phyloP scores from a whole-genome alignment of 1,140 invertebrate genomes.

The Hylyphantes graminicola region DNA sequence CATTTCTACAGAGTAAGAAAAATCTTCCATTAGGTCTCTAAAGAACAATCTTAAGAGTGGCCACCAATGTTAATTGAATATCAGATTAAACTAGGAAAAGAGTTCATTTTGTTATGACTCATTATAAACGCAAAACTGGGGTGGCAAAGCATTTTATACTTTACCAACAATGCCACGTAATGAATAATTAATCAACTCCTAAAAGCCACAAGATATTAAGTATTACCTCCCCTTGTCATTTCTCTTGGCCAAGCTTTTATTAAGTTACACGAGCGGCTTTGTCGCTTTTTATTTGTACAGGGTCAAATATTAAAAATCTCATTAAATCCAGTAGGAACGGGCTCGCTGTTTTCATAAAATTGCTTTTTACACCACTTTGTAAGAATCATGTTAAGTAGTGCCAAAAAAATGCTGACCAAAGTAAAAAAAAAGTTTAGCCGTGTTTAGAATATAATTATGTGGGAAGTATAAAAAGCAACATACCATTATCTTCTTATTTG shows the following conservation, averaged over 20 bases:
- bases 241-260: conserved; percentile 36
- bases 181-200: conserved; percentile 54
- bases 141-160: conserved; percentile 42
- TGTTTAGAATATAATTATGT: no score
- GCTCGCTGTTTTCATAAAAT: background rate
- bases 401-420: no score
- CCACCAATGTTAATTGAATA: conserved; percentile 20
- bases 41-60: no score
- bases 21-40: no score
- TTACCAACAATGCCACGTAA: conserved; percentile 42
- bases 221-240: conserved; percentile 41
- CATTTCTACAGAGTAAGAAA: no score
- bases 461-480: no score
- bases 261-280: conserved; percentile 28
- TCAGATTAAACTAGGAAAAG: conserved; percentile 49
- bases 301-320: conserved; percentile 49
- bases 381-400: no score
- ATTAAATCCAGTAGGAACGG: conserved; percentile 18
- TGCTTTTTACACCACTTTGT: no score
- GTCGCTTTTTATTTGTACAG: conserved; percentile 30
- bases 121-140: conserved; percentile 38
- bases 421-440: no score
- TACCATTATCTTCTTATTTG: no score
- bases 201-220: conserved; percentile 39
- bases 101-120: conserved; percentile 50